These are phyloP conservation scores for Pteropus alecto DNA, from an alignment of 2,113 vertebrate species.

Conservation along the genomic window DNA sequence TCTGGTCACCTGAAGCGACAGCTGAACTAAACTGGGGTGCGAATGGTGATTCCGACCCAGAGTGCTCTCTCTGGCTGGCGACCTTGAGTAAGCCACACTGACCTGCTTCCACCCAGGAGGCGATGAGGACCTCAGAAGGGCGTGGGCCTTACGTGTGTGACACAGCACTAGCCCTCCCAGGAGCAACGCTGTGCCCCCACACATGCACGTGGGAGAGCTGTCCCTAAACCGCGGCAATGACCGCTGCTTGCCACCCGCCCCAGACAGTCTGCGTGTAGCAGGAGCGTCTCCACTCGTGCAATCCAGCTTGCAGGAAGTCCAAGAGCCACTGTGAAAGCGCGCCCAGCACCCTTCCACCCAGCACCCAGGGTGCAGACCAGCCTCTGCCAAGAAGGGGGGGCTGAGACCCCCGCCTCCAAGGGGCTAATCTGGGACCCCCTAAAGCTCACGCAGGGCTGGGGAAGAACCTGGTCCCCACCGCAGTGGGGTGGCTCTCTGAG, in stretches of 20 bases:
- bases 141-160: too few species aligned
- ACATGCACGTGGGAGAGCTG: rapidly evolving
- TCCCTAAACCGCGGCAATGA: too few species aligned
- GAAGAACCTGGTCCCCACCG: not conserved
- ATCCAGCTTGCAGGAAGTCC: too few species aligned
- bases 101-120: not conserved
- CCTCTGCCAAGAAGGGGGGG: not conserved
- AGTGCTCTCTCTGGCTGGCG: not conserved
- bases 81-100: not conserved
- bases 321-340: not conserved
- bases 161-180: not conserved
- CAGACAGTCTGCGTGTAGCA: not conserved
- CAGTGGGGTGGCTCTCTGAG: not conserved
- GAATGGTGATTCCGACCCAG: not conserved
- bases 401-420: not conserved
- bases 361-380: not conserved
- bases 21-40: not conserved
- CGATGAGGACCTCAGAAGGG: not conserved
- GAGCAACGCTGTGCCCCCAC: not conserved
- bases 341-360: too few species aligned
- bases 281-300: not conserved
- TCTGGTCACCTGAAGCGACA: not conserved
- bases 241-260: too few species aligned
- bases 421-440: not conserved
- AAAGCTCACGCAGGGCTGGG: not conserved